Conservation (phyloP, 2,888 invertebrate genomes). For the Brenthis hecate region DNA sequence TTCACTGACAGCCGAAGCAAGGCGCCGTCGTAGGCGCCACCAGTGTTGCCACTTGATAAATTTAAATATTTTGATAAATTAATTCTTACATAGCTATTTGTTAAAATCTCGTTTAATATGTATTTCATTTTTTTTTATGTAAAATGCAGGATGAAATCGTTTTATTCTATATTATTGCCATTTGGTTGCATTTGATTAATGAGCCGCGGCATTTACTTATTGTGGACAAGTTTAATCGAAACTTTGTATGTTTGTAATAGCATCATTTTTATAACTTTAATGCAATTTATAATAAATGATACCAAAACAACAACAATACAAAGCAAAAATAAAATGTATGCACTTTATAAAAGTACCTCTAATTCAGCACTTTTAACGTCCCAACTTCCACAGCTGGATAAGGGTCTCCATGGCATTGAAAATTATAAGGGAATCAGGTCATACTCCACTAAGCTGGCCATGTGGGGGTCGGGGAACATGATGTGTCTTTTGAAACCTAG, state of each 20-base stretch:
- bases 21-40: conserved; percentile 35
- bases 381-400: too few relatives aligned
- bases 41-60: conserved; percentile 30
- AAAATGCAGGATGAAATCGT: conserved; percentile 4
- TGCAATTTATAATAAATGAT: too few relatives aligned
- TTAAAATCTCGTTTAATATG: conserved; percentile 6
- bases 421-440: too few relatives aligned
- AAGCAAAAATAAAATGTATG: too few relatives aligned
- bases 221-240: neutral
- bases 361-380: too few relatives aligned
- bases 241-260: neutral
- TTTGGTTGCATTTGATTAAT: conserved; percentile 17
- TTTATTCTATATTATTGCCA: conserved; percentile 9
- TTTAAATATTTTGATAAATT: conserved; percentile 15
- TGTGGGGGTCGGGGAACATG: too few relatives aligned
- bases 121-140: conserved; percentile 5
- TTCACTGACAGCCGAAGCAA: conserved; percentile 17
- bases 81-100: conserved; percentile 8
- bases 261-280: neutral
- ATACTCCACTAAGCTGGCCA: too few relatives aligned
- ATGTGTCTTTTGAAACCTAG: too few relatives aligned
- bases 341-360: too few relatives aligned
- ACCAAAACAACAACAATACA: too few relatives aligned
- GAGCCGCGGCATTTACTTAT: neutral
- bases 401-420: too few relatives aligned